Evolutionary conservation across 2,113 vertebrate genomes (phyloP), one percentile per base, ranked within the genome.

Genomic region (Oncorhynchus kisutch): DNA sequence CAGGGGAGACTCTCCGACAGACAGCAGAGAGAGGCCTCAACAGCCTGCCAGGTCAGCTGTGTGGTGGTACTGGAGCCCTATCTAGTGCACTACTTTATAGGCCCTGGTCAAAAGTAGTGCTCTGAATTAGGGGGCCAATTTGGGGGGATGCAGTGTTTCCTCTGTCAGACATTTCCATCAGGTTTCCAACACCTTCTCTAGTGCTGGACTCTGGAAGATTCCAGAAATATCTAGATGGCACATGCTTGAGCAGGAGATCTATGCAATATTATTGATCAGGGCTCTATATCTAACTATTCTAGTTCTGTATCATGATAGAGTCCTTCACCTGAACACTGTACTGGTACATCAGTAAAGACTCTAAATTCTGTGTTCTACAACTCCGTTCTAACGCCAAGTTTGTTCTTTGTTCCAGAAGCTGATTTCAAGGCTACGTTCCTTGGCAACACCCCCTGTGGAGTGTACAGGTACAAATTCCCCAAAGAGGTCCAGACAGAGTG

Each of bases 401-500:
- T 69, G 3, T 72, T 51, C 31, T 71, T 0, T 62, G 49, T 82
- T 67, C 60, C 90, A 97, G 97, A 93, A 83, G 88, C 92, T 77
- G 90, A 78, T 66, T 74, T 95, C 85, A 88, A 94, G 82, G 95
- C 94, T 29, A 95, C 93, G 75, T 95, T 96, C 86, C 92, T 99
- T 25, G 95, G 98, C 74, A 99, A 98, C 45, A 94, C 96, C 0
- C 98, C 98, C 0, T 95, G 94, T 24, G 98, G 97, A 67, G 92
- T 97, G 86, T 99, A 99, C 93, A 97, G 97, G 88, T 99, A 96
- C 90, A 97, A 95, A 90, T 95, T 97, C 81, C 97, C 97, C 72
- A 92, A 81, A 88, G 90, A 90, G 4, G 0, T 90, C 72, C 93
- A 91, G 81, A 95, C 91, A 0, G 95, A 96, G 82, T 85, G 82